Conservation (phyloP, 2,797 vertebrate species). For the Ambastaia sidthimunki region DNA sequence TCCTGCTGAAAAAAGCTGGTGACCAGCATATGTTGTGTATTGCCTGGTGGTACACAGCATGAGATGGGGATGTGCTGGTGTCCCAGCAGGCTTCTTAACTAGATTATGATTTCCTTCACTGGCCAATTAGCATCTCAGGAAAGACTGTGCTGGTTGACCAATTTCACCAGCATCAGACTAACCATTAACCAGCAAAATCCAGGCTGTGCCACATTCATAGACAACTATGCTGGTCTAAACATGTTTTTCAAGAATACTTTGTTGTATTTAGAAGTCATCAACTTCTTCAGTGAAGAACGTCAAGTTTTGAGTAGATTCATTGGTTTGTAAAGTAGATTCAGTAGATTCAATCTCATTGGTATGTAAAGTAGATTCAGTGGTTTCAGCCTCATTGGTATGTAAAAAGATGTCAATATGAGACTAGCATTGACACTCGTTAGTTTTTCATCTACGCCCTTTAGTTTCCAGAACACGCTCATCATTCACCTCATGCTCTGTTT, state of each 20-base stretch:
- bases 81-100: background rate
- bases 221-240: no score
- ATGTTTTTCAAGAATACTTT: background rate
- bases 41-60: background rate
- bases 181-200: background rate
- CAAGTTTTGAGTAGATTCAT: background rate
- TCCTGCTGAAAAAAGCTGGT: background rate
- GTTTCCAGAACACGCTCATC: slow-evolving; percentile 54
- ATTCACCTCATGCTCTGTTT: slow-evolving; percentile 59
- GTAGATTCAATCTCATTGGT: background rate
- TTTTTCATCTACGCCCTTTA: slow-evolving; percentile 54
- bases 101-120: background rate
- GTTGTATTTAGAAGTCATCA: background rate
- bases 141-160: background rate
- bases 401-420: slow-evolving; percentile 34
- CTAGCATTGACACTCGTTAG: slow-evolving; percentile 22
- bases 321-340: no score
- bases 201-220: no score
- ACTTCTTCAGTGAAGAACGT: background rate
- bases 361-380: slow-evolving; percentile 20
- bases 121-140: slow-evolving; percentile 4
- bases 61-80: background rate
- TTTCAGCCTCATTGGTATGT: slow-evolving; percentile 51
- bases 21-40: background rate
- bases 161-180: background rate